phyloP scores from a whole-genome alignment of 64 coral and sea anemone genomes.

The Platygyra sinensis region DNA sequence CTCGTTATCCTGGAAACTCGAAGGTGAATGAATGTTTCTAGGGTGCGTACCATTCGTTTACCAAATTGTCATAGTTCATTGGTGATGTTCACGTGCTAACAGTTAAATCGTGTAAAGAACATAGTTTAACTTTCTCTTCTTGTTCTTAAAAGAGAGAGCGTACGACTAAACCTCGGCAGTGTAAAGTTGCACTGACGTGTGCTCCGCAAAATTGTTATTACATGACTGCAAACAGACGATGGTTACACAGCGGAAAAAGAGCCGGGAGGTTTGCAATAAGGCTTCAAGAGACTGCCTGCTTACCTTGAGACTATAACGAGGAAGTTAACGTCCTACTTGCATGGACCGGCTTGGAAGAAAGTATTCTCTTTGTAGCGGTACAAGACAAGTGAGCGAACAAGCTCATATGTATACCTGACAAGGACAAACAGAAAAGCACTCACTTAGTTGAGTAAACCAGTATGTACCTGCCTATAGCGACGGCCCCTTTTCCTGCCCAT shows the following conservation, averaged over 20 bases:
- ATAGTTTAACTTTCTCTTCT: too few species aligned
- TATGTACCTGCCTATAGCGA: conserved; percentile 1
- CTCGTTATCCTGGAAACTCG: too few species aligned
- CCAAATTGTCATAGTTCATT: too few species aligned
- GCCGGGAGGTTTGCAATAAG: neutral
- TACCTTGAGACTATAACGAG: neutral
- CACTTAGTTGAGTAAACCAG: neutral
- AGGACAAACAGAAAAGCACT: neutral
- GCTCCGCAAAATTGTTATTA: neutral
- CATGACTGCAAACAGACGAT: neutral
- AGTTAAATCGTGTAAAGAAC: too few species aligned
- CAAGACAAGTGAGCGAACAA: neutral
- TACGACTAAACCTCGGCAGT: neutral
- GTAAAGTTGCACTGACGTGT: neutral
- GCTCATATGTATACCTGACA: neutral
- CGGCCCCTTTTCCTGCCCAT: neutral
- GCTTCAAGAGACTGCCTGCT: neutral
- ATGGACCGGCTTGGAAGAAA: neutral
- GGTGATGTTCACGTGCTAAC: too few species aligned
- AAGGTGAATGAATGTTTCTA: too few species aligned
- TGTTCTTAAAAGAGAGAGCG: too few species aligned
- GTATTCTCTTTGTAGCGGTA: neutral
- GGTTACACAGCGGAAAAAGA: neutral
- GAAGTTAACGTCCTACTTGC: neutral
- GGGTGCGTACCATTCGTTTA: too few species aligned